Conservation (phyloP, 30 jellyfish, hydroid and myxozoan genomes). For the Aurelia sp. region DNA sequence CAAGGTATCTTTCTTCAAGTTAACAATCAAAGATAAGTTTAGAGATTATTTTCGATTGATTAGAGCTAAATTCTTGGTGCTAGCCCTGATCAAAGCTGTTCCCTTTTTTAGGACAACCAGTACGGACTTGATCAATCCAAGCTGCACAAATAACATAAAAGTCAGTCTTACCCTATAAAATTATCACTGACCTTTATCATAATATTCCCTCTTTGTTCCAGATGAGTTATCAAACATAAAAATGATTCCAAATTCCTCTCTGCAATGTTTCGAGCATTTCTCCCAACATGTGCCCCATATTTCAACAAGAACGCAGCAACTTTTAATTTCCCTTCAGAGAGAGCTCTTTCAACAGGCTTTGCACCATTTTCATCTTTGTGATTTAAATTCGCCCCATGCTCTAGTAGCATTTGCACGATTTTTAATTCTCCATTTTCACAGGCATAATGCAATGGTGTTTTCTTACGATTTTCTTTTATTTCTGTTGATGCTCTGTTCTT, state of each 20-base stretch:
- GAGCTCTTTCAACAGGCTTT: constrained; percentile 54
- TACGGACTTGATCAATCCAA: background rate
- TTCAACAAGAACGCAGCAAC: constrained; percentile 40
- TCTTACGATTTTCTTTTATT: constrained; percentile 10
- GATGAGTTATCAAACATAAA: constrained; percentile 43
- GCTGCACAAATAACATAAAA: background rate
- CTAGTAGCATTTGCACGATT: constrained; percentile 40
- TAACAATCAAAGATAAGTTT: no score
- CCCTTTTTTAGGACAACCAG: no score
- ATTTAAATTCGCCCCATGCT: constrained; percentile 41
- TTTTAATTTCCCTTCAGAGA: constrained; percentile 23
- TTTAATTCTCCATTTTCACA: constrained; percentile 33
- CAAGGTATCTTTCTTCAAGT: no score
- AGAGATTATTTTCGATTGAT: no score
- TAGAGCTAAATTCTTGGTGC: no score
- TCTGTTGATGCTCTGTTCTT: constrained; percentile 55
- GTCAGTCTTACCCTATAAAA: no score
- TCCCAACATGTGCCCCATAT: constrained; percentile 63
- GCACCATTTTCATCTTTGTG: constrained; percentile 38
- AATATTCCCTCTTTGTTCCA: constrained; percentile 60
- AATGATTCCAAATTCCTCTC: constrained; percentile 35
- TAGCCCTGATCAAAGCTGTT: no score
- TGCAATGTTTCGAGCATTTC: constrained; percentile 27
- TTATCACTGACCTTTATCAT: constrained; percentile 49
- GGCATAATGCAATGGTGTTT: constrained; percentile 64